A percentile compares a stretch with the other conserved stretches of the same genome.
These are phyloP conservation scores for Triops longicaudatus DNA, from an alignment of 1,140 invertebrate species.

Conservation along the genomic window DNA sequence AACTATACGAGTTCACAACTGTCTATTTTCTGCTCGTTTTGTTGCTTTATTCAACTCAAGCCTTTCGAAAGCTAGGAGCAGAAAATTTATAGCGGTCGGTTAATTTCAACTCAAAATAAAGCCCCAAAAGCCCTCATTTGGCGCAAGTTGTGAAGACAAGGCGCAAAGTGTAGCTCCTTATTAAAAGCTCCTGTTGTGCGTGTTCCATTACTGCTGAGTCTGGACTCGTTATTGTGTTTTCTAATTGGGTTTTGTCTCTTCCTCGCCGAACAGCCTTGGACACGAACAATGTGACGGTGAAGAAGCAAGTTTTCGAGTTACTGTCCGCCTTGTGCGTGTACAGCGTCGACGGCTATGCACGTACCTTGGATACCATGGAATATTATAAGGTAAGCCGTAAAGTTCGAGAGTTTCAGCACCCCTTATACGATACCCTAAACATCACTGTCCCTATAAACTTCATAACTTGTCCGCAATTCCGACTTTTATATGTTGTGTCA, in stretches of 20 bases:
- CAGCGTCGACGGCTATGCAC: conserved; percentile 70
- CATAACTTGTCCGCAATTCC: neutral
- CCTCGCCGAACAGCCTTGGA: conserved; percentile 59
- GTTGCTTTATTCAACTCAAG: too few relatives aligned
- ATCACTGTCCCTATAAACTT: neutral
- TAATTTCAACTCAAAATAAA: too few relatives aligned
- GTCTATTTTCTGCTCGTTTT: too few relatives aligned
- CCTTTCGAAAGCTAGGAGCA: too few relatives aligned
- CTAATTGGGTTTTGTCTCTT: neutral
- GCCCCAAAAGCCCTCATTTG: too few relatives aligned
- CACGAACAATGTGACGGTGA: conserved; percentile 71
- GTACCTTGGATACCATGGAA: conserved; percentile 76
- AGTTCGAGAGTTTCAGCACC: neutral
- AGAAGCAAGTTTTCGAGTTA: conserved; percentile 86
- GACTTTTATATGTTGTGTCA: conserved; percentile 1
- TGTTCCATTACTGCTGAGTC: neutral
- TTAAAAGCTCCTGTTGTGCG: neutral
- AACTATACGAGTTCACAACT: too few relatives aligned
- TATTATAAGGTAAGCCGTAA: conserved; percentile 64
- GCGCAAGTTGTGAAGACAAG: too few relatives aligned
- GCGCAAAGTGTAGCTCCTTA: too few relatives aligned
- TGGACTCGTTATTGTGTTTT: neutral
- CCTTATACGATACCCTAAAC: neutral
- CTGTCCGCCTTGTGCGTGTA: conserved; percentile 82
- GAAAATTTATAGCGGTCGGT: too few relatives aligned